These are phyloP conservation scores for Eleutherodactylus coqui DNA, from an alignment of 2,797 vertebrate species.

Conservation along the genomic window DNA sequence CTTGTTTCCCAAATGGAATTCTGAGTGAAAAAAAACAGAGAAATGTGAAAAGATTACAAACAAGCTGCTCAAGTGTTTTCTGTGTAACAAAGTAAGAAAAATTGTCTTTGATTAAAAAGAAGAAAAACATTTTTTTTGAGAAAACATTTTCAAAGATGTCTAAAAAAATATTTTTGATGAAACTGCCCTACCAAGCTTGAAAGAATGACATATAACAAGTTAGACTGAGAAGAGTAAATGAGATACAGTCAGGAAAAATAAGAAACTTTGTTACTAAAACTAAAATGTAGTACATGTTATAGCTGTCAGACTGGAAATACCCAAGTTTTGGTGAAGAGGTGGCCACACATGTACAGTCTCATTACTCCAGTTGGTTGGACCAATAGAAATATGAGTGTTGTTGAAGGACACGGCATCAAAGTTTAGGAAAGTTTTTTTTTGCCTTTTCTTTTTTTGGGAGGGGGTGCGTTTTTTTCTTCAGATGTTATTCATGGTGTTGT, in stretches of 20 bases:
- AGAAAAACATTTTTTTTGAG: slow-evolving; percentile 5
- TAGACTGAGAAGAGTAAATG: background rate
- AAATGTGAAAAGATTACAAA: slow-evolving; percentile 53
- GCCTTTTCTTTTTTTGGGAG: no score
- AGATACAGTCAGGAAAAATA: background rate
- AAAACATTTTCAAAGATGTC: background rate
- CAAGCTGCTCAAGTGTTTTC: slow-evolving; percentile 28
- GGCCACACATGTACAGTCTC: background rate
- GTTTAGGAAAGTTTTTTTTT: no score
- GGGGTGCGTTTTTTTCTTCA: no score
- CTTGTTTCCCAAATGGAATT: slow-evolving; percentile 22
- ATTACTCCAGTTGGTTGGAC: background rate
- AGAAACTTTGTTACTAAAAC: background rate
- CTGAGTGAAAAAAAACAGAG: slow-evolving; percentile 18
- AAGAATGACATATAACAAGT: background rate
- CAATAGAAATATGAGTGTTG: no score
- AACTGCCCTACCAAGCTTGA: background rate
- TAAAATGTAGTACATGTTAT: background rate
- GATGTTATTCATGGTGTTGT: no score
- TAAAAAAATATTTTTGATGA: background rate
- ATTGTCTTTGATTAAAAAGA: slow-evolving; percentile 1
- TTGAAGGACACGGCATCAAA: no score
- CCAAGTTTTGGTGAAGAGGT: background rate
- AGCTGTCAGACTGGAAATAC: background rate
- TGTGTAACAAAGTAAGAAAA: background rate